These are phyloP conservation scores for Urocyon cinereoargenteus DNA, from an alignment of 2,797 vertebrate species.

Conservation along the genomic window DNA sequence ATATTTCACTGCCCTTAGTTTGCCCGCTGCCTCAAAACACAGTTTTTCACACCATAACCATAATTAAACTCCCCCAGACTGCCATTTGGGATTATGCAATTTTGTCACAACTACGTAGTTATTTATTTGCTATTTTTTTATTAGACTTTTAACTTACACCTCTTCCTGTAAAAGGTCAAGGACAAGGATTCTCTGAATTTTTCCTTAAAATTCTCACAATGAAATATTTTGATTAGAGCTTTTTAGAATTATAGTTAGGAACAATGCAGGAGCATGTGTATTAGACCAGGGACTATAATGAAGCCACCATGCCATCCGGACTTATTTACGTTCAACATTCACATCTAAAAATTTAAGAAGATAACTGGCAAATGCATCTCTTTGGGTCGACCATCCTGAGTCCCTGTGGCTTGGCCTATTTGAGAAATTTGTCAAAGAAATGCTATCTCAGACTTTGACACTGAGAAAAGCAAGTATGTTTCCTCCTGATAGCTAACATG, in stretches of 20 bases:
- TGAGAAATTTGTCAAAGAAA: constrained; percentile 62
- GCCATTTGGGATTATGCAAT: constrained; percentile 32
- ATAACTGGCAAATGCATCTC: background rate
- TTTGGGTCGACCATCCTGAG: background rate
- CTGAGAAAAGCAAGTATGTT: constrained; percentile 55
- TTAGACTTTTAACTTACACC: background rate
- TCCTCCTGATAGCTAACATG: background rate
- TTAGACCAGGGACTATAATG: background rate
- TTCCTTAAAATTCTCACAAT: background rate
- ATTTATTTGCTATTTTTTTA: background rate
- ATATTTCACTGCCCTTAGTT: background rate
- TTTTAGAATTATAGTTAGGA: constrained; percentile 34
- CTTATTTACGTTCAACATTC: background rate
- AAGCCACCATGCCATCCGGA: background rate
- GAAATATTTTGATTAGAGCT: constrained; percentile 21
- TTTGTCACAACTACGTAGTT: background rate
- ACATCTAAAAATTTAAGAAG: background rate
- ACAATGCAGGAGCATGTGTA: background rate
- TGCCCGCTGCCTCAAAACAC: constrained; percentile 23
- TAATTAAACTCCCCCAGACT: background rate
- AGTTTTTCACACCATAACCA: background rate
- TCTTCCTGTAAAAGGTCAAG: constrained; percentile 18
- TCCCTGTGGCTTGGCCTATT: background rate
- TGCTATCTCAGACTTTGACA: constrained; percentile 44
- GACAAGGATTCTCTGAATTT: background rate